Conservation (phyloP, 2,888 invertebrate genomes). For the Plebejus argus region DNA sequence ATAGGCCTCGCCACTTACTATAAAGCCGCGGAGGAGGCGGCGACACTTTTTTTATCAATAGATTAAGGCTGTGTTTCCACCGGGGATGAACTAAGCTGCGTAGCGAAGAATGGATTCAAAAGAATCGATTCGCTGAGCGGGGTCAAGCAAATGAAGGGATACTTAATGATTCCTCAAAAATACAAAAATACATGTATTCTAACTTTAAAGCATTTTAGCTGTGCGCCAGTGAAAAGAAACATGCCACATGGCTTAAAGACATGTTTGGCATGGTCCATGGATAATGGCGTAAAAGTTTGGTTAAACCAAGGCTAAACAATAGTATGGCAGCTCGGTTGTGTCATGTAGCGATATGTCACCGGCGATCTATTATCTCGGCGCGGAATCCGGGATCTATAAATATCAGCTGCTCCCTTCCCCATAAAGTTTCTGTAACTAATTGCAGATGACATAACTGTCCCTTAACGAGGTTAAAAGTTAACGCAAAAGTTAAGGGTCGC, state of each 20-base stretch:
- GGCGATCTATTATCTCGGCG: not conserved
- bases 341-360: not conserved
- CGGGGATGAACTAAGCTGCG: not conserved
- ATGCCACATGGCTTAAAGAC: not conserved
- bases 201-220: too few species aligned
- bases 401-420: not conserved
- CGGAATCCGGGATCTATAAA: not conserved
- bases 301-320: not conserved
- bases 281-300: not conserved
- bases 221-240: not conserved
- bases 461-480: slow-evolving; percentile 15
- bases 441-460: slow-evolving; percentile 7
- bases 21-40: not conserved
- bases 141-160: too few species aligned
- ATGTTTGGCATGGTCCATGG: not conserved
- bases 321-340: not conserved
- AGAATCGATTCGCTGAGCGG: not conserved
- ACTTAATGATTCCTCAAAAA: too few species aligned
- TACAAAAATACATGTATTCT: too few species aligned
- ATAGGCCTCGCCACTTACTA: slow-evolving; percentile 12
- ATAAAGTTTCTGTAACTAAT: not conserved
- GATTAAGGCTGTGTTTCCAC: not conserved
- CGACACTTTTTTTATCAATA: not conserved
- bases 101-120: not conserved
- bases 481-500: not conserved